Evolutionary conservation across 2,113 vertebrate genomes (phyloP).

Genomic region (Columba livia): DNA sequence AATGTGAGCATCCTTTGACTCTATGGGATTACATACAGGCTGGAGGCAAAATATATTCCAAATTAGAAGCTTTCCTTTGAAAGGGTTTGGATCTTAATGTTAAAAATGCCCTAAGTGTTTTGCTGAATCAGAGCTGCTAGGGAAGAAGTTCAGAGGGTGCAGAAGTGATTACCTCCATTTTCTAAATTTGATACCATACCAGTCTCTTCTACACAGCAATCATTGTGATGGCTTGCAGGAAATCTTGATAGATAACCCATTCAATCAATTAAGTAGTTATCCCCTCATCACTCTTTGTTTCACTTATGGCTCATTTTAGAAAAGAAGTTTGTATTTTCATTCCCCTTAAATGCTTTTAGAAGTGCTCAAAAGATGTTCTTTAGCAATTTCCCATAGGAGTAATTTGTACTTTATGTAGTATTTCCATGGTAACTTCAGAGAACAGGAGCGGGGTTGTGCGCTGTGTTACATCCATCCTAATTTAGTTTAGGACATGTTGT

Average conservation of each 20-base stretch:
- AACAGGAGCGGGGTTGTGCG: background rate
- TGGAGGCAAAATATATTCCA: background rate
- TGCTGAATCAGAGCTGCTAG: background rate
- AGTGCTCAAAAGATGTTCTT: constrained; percentile 15
- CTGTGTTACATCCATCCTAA: constrained; percentile 35
- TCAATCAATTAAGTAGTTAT: constrained; percentile 9
- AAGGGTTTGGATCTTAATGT: background rate
- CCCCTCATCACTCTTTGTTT: constrained; percentile 8
- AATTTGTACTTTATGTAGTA: constrained; percentile 40
- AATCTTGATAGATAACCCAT: background rate
- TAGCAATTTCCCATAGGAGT: background rate
- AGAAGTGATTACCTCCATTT: background rate
- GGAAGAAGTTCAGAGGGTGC: background rate
- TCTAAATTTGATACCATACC: background rate
- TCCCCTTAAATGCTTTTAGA: constrained; percentile 33
- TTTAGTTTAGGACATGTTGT: constrained; percentile 45
- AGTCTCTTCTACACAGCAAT: background rate
- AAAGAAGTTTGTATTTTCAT: constrained; percentile 17
- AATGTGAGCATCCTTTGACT: background rate
- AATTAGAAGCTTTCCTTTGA: background rate
- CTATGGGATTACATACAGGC: background rate
- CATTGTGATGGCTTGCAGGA: background rate
- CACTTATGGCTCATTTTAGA: background rate
- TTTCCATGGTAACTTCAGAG: constrained; percentile 55
- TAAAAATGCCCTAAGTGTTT: background rate